These are phyloP conservation scores for Acrossocheilus fasciatus DNA, from an alignment of 2,797 vertebrate species.

Conservation along the genomic window DNA sequence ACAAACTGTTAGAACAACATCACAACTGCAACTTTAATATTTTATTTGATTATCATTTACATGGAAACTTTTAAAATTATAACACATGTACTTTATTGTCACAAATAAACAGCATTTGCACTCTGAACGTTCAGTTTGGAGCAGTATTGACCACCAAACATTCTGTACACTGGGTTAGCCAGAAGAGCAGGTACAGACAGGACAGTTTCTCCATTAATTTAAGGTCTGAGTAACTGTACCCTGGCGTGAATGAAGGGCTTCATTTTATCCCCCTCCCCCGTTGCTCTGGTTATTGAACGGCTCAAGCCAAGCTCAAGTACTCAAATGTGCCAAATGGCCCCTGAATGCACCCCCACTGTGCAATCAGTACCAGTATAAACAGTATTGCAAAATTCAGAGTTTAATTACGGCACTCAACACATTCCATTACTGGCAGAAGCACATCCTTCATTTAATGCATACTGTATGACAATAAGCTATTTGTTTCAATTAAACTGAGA, in stretches of 20 bases:
- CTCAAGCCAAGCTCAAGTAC: slow-evolving; percentile 39
- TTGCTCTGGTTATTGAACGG: slow-evolving; percentile 36
- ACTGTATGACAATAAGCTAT: slow-evolving; percentile 23
- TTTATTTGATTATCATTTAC: slow-evolving; percentile 56
- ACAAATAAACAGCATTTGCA: slow-evolving; percentile 52
- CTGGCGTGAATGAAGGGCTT: slow-evolving; percentile 24
- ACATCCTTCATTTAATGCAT: slow-evolving; percentile 50
- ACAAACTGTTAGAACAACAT: slow-evolving; percentile 14
- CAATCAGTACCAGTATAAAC: slow-evolving; percentile 62
- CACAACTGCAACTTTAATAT: slow-evolving; percentile 42
- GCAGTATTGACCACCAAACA: slow-evolving; percentile 35
- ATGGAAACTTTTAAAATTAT: slow-evolving; percentile 45
- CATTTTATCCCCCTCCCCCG: slow-evolving; percentile 27
- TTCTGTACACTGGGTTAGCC: slow-evolving; percentile 45
- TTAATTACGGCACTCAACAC: slow-evolving; percentile 50
- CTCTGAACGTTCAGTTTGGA: slow-evolving; percentile 9
- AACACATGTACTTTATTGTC: slow-evolving; percentile 35
- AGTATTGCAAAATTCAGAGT: slow-evolving; percentile 46
- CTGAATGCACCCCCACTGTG: slow-evolving; percentile 39
- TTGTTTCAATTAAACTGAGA: slow-evolving; percentile 28
- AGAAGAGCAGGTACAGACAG: slow-evolving; percentile 24
- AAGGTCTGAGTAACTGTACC: slow-evolving; percentile 29
- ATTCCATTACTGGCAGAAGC: slow-evolving; percentile 39
- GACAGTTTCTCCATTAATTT: slow-evolving; percentile 24
- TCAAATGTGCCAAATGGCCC: slow-evolving; percentile 54